Evolutionary conservation across 2,113 vertebrate species (phyloP).

Genomic region (Sebastes fasciatus): DNA sequence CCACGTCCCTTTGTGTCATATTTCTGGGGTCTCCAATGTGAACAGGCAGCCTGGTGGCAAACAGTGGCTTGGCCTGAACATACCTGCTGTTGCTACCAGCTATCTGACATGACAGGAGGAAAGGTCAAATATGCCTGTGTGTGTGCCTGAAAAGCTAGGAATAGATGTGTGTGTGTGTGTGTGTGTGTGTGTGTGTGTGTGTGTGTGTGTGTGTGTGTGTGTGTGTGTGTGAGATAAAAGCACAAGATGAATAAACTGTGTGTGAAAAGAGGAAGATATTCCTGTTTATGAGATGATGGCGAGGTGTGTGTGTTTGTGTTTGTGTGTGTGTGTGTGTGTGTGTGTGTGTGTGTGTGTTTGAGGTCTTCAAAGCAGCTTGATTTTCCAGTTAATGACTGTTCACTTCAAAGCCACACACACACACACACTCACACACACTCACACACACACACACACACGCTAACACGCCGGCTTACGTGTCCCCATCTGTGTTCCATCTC

Average conservation of each 20-base stretch:
- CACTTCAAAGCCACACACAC: conserved; percentile 54
- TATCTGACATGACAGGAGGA: conserved; percentile 53
- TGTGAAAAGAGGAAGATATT: conserved; percentile 3
- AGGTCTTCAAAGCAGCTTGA: conserved; percentile 69
- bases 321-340: conserved; percentile 21
- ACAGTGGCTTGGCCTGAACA: conserved; percentile 25
- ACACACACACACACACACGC: conserved; percentile 8
- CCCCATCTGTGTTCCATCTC: conserved; percentile 57
- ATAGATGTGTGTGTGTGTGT: background rate
- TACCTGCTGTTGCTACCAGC: conserved; percentile 57
- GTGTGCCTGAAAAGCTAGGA: conserved; percentile 1
- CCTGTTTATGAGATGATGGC: background rate
- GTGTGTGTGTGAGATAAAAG: background rate
- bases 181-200: background rate
- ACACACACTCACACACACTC: conserved; percentile 10
- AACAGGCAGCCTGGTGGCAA: conserved; percentile 48
- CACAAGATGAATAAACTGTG: background rate
- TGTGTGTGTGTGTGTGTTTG: conserved; percentile 31
- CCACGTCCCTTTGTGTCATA: conserved; percentile 42
- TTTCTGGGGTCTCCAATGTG: conserved; percentile 19
- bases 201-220: background rate
- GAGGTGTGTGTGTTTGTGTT: conserved; percentile 15
- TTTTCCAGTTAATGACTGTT: conserved; percentile 67
- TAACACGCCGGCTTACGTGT: conserved; percentile 22
- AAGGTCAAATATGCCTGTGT: conserved; percentile 1